Percentiles rank a stretch among this genome's conserved stretches.
These are phyloP conservation scores for Silurus aristotelis DNA, from an alignment of 2,797 vertebrate genomes.

Conservation along the genomic window DNA sequence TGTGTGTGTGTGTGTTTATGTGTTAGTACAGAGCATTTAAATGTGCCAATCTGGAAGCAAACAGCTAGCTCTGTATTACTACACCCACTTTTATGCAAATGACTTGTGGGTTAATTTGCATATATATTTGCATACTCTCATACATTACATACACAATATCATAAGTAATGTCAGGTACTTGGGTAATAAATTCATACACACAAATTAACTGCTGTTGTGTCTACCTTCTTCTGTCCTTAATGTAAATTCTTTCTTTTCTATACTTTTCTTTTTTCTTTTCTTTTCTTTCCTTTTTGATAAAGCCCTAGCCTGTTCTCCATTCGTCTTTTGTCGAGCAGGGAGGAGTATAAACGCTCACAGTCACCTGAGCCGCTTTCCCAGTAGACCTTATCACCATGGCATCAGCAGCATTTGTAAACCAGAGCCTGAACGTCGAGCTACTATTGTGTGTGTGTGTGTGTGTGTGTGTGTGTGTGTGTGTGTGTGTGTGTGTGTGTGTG, in stretches of 20 bases:
- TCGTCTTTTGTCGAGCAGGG: conserved; percentile 46
- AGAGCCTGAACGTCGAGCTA: conserved; percentile 5
- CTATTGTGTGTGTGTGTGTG: not conserved
- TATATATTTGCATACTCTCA: not conserved
- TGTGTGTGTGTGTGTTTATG: not conserved
- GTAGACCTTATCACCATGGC: conserved; percentile 50
- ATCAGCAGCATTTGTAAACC: conserved; percentile 54
- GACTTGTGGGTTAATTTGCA: not conserved
- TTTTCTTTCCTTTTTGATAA: too few species aligned
- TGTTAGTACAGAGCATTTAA: not conserved
- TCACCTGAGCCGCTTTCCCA: conserved; percentile 61
- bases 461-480: not conserved
- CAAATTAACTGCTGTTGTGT: not conserved
- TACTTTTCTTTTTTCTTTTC: too few species aligned
- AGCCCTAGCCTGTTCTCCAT: not conserved
- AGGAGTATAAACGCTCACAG: conserved; percentile 57
- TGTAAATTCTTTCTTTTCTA: not conserved
- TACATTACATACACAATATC: not conserved
- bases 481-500: not conserved
- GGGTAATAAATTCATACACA: not conserved
- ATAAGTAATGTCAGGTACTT: not conserved
- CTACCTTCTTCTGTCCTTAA: not conserved
- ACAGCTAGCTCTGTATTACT: not conserved
- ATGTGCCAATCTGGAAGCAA: not conserved
- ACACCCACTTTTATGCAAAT: not conserved